Percentiles rank a stretch among this genome's conserved stretches.
Conservation (phyloP, 2,888 invertebrate species). For the Drosophila lutescens region DNA sequence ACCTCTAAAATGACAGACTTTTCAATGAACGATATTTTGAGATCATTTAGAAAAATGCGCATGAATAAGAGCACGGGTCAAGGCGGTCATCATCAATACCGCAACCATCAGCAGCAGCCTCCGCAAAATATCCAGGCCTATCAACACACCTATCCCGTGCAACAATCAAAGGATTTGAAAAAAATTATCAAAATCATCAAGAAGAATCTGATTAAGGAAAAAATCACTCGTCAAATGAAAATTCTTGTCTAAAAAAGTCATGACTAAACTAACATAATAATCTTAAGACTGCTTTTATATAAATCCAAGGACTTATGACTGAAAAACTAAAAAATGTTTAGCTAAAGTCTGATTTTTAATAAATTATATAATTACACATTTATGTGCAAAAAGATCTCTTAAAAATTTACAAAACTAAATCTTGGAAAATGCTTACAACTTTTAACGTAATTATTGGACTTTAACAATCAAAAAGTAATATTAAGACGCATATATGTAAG, state of each 20-base stretch:
- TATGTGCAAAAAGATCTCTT: conserved; percentile 45
- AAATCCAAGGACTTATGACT: conserved; percentile 59
- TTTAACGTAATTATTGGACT: neutral
- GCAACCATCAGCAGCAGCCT: conserved; percentile 31
- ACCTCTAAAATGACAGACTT: conserved; percentile 70
- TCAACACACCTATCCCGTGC: conserved; percentile 44
- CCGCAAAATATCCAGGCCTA: conserved; percentile 24
- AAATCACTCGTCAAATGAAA: conserved; percentile 71
- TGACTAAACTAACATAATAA: conserved; percentile 10
- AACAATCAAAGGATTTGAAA: conserved; percentile 69
- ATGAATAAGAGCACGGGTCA: conserved; percentile 65
- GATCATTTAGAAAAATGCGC: conserved; percentile 79
- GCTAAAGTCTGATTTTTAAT: conserved; percentile 55
- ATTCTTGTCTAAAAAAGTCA: conserved; percentile 62
- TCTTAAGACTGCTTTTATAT: conserved; percentile 51
- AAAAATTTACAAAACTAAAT: neutral
- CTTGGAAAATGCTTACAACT: neutral
- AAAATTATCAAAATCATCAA: conserved; percentile 78
- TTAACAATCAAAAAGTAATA: conserved; percentile 22
- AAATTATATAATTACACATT: conserved; percentile 11
- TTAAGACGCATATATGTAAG: conserved; percentile 1
- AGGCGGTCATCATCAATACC: conserved; percentile 41
- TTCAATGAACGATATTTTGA: conserved; percentile 73
- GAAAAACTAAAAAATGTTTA: conserved; percentile 25
- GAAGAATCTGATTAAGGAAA: conserved; percentile 73